A percentile compares a stretch with the other conserved stretches of the same genome.
Evolutionary conservation across 2,797 vertebrate species (phyloP).

Genomic region (Cygnus olor): DNA sequence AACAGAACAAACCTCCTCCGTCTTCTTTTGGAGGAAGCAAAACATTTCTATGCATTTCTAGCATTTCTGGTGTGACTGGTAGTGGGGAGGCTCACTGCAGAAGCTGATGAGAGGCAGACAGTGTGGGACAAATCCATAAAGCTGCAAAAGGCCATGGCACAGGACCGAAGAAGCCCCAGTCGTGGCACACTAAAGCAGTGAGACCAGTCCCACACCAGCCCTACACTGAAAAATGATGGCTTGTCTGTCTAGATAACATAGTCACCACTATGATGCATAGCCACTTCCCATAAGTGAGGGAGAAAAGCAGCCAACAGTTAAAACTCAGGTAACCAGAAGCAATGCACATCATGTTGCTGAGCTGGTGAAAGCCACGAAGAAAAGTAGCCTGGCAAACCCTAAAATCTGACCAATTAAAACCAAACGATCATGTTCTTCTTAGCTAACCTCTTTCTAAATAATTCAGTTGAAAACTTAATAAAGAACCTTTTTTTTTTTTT

Average conservation of each 20-base stretch:
- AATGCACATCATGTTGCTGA: neutral
- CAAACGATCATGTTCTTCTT: neutral
- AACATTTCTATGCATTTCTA: neutral
- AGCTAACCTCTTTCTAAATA: conserved; percentile 21
- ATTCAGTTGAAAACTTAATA: conserved; percentile 18
- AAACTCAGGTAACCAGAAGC: neutral
- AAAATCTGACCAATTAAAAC: neutral
- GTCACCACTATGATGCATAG: neutral
- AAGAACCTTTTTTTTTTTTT: neutral
- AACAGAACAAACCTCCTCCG: neutral
- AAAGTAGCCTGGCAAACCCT: neutral
- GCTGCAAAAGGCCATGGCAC: neutral
- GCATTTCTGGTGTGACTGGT: neutral
- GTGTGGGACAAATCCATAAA: neutral
- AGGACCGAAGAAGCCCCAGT: fast-evolving
- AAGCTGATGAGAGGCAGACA: neutral
- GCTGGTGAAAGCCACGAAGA: neutral
- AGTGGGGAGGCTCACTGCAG: neutral
- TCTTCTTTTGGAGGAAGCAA: neutral
- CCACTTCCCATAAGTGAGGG: neutral
- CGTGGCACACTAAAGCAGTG: neutral
- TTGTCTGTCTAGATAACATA: neutral
- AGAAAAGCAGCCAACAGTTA: neutral
- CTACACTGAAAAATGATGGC: fast-evolving
- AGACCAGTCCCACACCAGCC: neutral